phyloP scores from a whole-genome alignment of 2,797 vertebrate genomes.

The Acanthurus leucopareius region DNA sequence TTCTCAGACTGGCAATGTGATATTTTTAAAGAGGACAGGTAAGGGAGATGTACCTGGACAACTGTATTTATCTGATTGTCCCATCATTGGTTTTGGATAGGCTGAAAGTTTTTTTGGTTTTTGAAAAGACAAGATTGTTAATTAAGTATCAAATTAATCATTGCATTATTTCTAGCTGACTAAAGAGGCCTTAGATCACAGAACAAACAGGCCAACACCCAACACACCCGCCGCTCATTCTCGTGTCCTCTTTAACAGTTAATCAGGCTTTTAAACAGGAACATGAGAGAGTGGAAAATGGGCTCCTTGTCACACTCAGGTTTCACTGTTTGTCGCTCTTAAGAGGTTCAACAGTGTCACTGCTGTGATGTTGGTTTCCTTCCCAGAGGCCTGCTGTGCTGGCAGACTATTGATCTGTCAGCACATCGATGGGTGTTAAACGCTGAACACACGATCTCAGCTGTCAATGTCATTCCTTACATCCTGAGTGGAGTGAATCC shows the following conservation, averaged over 20 bases:
- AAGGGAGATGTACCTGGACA: background rate
- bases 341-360: conserved; percentile 42
- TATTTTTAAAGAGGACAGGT: background rate
- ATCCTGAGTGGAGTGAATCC: conserved; percentile 24
- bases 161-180: background rate
- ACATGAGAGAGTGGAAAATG: conserved; percentile 37
- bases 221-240: background rate
- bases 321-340: conserved; percentile 47
- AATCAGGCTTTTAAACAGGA: conserved; percentile 46
- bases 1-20: background rate
- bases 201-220: background rate
- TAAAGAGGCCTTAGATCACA: conserved; percentile 17
- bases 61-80: conserved; percentile 2
- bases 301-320: conserved; percentile 39
- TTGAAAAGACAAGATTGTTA: background rate
- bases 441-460: conserved; percentile 35
- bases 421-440: conserved; percentile 36
- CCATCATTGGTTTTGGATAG: background rate
- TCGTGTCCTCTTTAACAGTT: conserved; percentile 27
- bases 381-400: conserved; percentile 48
- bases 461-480: conserved; percentile 30
- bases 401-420: conserved; percentile 61
- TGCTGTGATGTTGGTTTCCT: conserved; percentile 50
- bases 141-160: background rate
- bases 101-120: background rate